These are phyloP conservation scores for Caenorhabditis sp. DNA, from an alignment of 2,888 invertebrate genomes.

Conservation along the genomic window DNA sequence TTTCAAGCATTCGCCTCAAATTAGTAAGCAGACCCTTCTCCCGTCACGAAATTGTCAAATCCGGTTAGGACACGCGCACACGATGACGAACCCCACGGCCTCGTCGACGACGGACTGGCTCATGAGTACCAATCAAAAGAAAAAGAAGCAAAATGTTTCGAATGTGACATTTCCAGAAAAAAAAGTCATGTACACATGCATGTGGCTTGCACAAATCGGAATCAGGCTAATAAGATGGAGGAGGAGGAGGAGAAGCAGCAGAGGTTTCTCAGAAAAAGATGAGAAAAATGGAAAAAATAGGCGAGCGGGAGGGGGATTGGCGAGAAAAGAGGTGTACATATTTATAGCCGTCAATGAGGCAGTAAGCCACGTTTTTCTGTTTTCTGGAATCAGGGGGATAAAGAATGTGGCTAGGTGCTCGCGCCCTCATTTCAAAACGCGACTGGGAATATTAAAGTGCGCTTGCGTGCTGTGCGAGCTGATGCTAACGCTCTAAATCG, in stretches of 20 bases:
- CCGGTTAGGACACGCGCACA: too few relatives aligned
- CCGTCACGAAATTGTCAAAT: too few relatives aligned
- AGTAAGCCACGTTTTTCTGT: conserved; percentile 4
- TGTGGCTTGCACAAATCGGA: neutral
- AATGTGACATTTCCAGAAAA: conserved; percentile 28
- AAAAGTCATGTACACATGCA: conserved; percentile 28
- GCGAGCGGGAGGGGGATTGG: conserved; percentile 6
- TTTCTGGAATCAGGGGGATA: conserved; percentile 23
- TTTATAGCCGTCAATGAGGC: conserved; percentile 51
- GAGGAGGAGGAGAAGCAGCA: conserved; percentile 14
- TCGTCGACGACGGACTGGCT: too few relatives aligned
- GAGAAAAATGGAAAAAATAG: conserved; percentile 2
- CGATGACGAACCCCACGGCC: too few relatives aligned
- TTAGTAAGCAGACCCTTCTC: too few relatives aligned
- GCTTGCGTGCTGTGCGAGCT: too few relatives aligned
- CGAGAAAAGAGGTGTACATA: conserved; percentile 25
- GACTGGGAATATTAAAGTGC: too few relatives aligned
- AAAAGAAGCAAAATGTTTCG: too few relatives aligned
- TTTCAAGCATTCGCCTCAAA: too few relatives aligned
- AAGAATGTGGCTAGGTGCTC: too few relatives aligned
- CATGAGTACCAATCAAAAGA: too few relatives aligned
- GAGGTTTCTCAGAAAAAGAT: conserved; percentile 7
- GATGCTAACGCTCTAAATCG: too few relatives aligned
- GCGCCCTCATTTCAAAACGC: neutral
- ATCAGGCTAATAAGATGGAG: conserved; percentile 12